Percentiles rank a stretch among this genome's conserved stretches.
Evolutionary conservation across 2,888 invertebrate species (phyloP).

Genomic region (Zaprionus obscuricornis): DNA sequence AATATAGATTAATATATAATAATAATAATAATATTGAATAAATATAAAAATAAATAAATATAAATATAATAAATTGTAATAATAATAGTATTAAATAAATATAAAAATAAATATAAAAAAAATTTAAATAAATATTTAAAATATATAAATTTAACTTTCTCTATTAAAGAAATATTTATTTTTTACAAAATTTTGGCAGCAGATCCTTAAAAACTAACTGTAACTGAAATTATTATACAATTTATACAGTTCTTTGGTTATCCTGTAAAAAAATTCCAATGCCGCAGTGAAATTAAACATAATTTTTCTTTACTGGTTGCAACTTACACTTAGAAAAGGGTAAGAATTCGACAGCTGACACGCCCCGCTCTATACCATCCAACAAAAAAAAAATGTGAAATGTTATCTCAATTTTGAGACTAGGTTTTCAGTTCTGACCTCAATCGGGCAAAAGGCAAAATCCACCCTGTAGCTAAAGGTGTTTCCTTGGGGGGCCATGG

Average conservation of each 20-base stretch:
- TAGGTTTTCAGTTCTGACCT: not conserved
- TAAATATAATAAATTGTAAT: too few species aligned
- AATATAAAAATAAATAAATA: too few species aligned
- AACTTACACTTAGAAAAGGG: constrained; percentile 39
- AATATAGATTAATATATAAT: too few species aligned
- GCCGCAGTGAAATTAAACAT: constrained; percentile 30
- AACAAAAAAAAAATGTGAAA: constrained; percentile 36
- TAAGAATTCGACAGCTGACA: constrained; percentile 25
- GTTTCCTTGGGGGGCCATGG: too few species aligned
- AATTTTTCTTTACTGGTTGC: constrained; percentile 35
- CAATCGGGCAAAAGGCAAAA: constrained; percentile 40
- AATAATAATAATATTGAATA: too few species aligned
- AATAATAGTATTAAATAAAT: too few species aligned
- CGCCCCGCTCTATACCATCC: not conserved
- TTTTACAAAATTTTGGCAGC: too few species aligned
- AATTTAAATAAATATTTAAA: too few species aligned
- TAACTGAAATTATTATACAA: not conserved
- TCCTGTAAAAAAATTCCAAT: constrained; percentile 4
- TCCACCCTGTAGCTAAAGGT: constrained; percentile 46
- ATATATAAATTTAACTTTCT: too few species aligned
- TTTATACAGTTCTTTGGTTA: constrained; percentile 11
- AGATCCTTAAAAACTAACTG: too few species aligned
- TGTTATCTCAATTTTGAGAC: constrained; percentile 43
- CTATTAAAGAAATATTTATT: too few species aligned
- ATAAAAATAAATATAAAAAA: too few species aligned